phyloP scores from a whole-genome alignment of 2,113 vertebrate species.

The Thermophis baileyi region DNA sequence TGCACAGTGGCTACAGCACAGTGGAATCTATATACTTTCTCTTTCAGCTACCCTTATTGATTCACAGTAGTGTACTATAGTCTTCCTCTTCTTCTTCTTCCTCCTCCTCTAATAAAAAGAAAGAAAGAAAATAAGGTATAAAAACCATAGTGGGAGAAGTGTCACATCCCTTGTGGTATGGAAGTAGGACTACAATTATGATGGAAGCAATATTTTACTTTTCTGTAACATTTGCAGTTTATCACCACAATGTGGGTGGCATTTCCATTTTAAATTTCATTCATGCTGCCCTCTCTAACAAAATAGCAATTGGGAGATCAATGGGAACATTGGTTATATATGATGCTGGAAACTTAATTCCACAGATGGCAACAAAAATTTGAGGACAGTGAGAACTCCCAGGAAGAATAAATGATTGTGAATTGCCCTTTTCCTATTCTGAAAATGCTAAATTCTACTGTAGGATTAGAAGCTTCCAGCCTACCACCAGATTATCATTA shows the following conservation, averaged over 20 bases:
- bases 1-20: neutral
- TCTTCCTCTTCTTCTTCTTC: neutral
- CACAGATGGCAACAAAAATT: neutral
- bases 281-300: conserved; percentile 22
- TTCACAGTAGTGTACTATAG: neutral
- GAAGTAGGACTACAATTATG: conserved; percentile 21
- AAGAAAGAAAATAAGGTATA: neutral
- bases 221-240: conserved; percentile 24
- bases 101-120: neutral
- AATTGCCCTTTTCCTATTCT: neutral
- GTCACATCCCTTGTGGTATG: conserved; percentile 34
- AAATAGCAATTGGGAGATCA: conserved; percentile 13
- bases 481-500: neutral
- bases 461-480: neutral
- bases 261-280: conserved; percentile 2
- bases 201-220: neutral
- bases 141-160: neutral
- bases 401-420: neutral
- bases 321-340: neutral
- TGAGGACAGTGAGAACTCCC: neutral
- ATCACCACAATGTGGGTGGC: conserved; percentile 16
- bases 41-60: neutral
- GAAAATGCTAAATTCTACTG: neutral
- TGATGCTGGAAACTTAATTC: neutral
- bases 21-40: neutral